phyloP scores from a whole-genome alignment of 2,888 invertebrate species.

The Eledona agricola region DNA sequence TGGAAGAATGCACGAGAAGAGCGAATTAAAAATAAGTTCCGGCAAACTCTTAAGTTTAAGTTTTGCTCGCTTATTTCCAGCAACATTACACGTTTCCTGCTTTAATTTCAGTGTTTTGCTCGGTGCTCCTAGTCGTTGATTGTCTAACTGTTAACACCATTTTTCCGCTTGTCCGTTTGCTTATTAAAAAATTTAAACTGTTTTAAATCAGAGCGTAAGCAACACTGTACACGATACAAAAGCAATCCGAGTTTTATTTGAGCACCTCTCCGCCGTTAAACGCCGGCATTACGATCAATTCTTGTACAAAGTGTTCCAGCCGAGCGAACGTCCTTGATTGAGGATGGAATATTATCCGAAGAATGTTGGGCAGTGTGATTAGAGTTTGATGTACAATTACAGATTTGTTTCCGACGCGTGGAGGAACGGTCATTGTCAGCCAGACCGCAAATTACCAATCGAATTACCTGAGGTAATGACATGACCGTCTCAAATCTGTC shows the following conservation, averaged over 20 bases:
- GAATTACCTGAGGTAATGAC: constrained; percentile 55
- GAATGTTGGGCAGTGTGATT: constrained; percentile 49
- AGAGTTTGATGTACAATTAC: constrained; percentile 58
- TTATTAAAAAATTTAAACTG: too few relatives aligned
- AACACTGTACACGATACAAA: neutral
- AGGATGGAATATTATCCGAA: constrained; percentile 42
- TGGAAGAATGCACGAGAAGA: too few relatives aligned
- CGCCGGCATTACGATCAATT: constrained; percentile 16
- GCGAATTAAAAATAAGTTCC: too few relatives aligned
- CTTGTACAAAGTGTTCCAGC: constrained; percentile 24
- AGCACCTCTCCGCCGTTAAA: constrained; percentile 16
- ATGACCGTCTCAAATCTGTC: constrained; percentile 45
- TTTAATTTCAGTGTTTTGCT: too few relatives aligned
- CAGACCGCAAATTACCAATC: constrained; percentile 60
- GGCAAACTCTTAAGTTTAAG: too few relatives aligned
- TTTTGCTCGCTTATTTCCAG: too few relatives aligned
- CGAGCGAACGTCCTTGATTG: constrained; percentile 44
- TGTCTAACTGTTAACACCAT: too few relatives aligned
- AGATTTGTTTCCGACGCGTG: constrained; percentile 59
- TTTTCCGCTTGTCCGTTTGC: too few relatives aligned
- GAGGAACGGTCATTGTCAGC: constrained; percentile 58
- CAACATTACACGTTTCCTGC: too few relatives aligned
- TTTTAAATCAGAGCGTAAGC: too few relatives aligned
- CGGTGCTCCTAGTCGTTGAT: too few relatives aligned
- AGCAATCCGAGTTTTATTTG: constrained; percentile 4